Evolutionary conservation across 2,113 vertebrate genomes (phyloP).

Genomic region (Tinamus guttatus): DNA sequence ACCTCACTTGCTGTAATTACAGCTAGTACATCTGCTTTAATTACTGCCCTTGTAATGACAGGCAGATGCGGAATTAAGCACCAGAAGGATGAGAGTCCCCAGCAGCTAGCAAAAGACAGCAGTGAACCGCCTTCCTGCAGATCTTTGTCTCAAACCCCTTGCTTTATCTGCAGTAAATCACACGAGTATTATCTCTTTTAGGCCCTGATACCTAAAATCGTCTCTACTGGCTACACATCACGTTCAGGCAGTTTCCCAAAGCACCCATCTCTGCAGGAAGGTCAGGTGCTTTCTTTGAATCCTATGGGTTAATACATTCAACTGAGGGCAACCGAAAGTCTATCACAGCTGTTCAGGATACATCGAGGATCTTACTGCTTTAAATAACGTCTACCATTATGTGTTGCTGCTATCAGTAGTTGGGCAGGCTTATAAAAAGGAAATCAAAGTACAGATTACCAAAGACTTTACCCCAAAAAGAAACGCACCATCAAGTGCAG

Average conservation of each 20-base stretch:
- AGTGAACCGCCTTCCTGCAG: neutral
- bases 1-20: conserved; percentile 36
- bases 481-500: neutral
- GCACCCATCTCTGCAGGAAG: neutral
- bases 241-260: neutral
- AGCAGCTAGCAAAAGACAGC: neutral
- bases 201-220: neutral
- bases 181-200: neutral
- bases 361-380: neutral
- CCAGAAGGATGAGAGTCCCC: neutral
- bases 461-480: neutral
- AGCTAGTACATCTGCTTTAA: conserved; percentile 14
- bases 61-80: neutral
- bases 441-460: neutral
- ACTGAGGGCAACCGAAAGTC: neutral
- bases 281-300: neutral
- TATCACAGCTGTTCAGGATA: neutral
- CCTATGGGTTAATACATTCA: neutral
- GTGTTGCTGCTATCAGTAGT: neutral
- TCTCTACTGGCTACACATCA: neutral
- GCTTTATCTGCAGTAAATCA: neutral
- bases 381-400: neutral
- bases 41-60: neutral
- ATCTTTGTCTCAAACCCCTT: neutral
- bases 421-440: neutral